Evolutionary conservation across 2,888 invertebrate species (phyloP).

Genomic region (Andrena camellia): DNA sequence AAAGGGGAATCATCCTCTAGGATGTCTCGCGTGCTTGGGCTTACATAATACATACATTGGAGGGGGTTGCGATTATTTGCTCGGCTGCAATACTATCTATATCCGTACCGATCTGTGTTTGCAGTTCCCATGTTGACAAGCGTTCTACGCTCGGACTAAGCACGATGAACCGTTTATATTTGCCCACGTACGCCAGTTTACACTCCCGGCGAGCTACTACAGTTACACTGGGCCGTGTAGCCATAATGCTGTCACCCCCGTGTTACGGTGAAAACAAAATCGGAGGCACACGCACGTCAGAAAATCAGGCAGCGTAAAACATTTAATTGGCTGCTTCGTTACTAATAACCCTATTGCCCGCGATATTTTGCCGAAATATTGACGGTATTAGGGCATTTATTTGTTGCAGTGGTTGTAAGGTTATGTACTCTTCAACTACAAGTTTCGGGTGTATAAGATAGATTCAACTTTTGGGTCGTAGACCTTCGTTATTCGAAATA

Average conservation of each 20-base stretch:
- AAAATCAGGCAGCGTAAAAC: constrained; percentile 20
- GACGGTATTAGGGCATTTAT: not conserved
- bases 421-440: too few species aligned
- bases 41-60: constrained; percentile 66
- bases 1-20: constrained; percentile 40
- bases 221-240: constrained; percentile 22
- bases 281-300: not conserved
- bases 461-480: too few species aligned
- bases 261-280: constrained; percentile 34
- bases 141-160: constrained; percentile 62
- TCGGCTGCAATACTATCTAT: constrained; percentile 76
- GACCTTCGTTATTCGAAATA: too few species aligned
- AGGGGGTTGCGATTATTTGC: constrained; percentile 73
- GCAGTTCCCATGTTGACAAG: constrained; percentile 79
- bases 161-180: constrained; percentile 67
- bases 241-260: constrained; percentile 49
- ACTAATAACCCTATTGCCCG: not conserved
- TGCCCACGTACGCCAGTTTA: constrained; percentile 60
- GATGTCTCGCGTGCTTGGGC: constrained; percentile 64
- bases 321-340: constrained; percentile 46
- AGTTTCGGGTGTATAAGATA: too few species aligned
- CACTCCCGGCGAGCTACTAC: constrained; percentile 42
- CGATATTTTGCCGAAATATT: not conserved
- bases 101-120: constrained; percentile 76
- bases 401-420: too few species aligned